Percentiles rank a stretch among this genome's conserved stretches.
Evolutionary conservation across 2,888 invertebrate species (phyloP).

Genomic region (Pharmacophagus antenor): DNA sequence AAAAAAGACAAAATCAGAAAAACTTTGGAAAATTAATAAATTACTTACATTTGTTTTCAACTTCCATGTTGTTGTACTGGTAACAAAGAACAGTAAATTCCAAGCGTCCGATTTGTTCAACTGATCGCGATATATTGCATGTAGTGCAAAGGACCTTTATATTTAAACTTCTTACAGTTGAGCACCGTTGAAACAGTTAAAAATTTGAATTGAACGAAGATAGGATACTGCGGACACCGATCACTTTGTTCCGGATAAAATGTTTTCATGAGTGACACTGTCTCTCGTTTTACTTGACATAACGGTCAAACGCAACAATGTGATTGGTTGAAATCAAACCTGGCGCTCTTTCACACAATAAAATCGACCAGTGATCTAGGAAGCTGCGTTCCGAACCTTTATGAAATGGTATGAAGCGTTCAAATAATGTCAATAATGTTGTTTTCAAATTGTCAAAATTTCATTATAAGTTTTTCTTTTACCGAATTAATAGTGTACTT

Average conservation of each 20-base stretch:
- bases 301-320: conserved; percentile 45
- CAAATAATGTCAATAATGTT: neutral
- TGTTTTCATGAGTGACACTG: conserved; percentile 31
- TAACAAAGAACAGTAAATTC: conserved; percentile 40
- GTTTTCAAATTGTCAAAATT: neutral
- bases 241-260: conserved; percentile 23
- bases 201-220: conserved; percentile 53
- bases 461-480: neutral
- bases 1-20: neutral
- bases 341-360: conserved; percentile 53
- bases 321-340: conserved; percentile 67
- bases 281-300: conserved; percentile 53
- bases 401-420: neutral
- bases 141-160: conserved; percentile 24
- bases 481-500: neutral
- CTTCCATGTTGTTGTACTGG: conserved; percentile 55
- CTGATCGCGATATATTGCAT: conserved; percentile 46
- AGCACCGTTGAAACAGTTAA: conserved; percentile 62
- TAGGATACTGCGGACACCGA: conserved; percentile 34
- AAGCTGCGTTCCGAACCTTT: conserved; percentile 31
- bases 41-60: conserved; percentile 69
- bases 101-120: conserved; percentile 50
- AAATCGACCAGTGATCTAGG: conserved; percentile 39
- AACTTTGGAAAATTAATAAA: neutral
- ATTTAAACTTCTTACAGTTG: conserved; percentile 37